Conservation (phyloP, 1,140 invertebrate genomes). For the Lysiphlebus fabarum region DNA sequence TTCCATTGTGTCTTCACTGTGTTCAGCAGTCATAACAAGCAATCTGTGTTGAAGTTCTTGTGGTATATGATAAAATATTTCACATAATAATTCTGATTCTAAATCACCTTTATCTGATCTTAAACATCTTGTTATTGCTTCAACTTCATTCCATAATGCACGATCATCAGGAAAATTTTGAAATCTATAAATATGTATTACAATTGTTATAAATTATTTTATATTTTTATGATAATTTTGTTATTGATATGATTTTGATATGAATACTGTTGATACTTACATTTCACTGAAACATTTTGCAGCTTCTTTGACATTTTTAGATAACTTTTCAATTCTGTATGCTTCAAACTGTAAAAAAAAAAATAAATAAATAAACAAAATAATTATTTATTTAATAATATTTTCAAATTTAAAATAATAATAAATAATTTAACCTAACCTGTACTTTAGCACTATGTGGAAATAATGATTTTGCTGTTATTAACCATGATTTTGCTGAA, state of each 20-base stretch:
- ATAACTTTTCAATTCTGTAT: constrained; percentile 76
- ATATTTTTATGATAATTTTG: not conserved
- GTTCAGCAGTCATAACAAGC: constrained; percentile 76
- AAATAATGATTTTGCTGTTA: constrained; percentile 85
- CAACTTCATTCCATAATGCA: constrained; percentile 76
- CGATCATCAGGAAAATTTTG: constrained; percentile 61
- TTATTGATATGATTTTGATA: constrained; percentile 2
- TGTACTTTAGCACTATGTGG: constrained; percentile 82
- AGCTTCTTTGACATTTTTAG: constrained; percentile 75
- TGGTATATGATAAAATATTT: constrained; percentile 68
- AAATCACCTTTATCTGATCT: constrained; percentile 59
- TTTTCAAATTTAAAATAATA: constrained; percentile 1
- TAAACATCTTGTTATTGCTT: constrained; percentile 71
- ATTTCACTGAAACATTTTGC: constrained; percentile 76
- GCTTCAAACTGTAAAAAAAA: constrained; percentile 69
- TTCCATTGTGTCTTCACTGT: constrained; percentile 82
- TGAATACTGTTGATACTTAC: constrained; percentile 48
- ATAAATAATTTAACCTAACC: constrained; percentile 47
- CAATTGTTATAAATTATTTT: constrained; percentile 8
- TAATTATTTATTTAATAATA: not conserved
- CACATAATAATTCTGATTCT: constrained; percentile 57
- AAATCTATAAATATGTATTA: constrained; percentile 56
- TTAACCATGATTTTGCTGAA: constrained; percentile 84
- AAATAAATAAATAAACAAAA: constrained; percentile 20
- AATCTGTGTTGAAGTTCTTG: constrained; percentile 73